phyloP scores from a whole-genome alignment of 2,113 vertebrate species.

The Parotia lawesii region DNA sequence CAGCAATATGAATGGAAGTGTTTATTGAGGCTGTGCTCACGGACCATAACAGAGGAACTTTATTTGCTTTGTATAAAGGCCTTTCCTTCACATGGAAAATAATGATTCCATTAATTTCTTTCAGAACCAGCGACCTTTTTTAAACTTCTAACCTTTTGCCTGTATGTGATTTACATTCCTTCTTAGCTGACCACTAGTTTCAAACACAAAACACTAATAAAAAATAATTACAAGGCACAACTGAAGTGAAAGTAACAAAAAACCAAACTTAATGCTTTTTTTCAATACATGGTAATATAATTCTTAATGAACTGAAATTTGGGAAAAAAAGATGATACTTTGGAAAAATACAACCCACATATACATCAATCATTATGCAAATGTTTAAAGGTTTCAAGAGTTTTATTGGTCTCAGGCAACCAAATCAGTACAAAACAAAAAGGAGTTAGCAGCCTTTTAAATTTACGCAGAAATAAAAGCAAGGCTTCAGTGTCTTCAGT shows the following conservation, averaged over 20 bases:
- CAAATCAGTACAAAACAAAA: not conserved
- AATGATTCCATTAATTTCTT: constrained; percentile 39
- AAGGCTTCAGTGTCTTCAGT: not conserved
- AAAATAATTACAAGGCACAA: not conserved
- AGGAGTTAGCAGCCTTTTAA: not conserved
- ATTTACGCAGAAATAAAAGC: not conserved
- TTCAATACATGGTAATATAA: not conserved
- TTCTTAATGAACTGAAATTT: not conserved
- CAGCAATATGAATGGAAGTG: constrained; percentile 36
- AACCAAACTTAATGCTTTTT: not conserved
- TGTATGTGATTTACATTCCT: constrained; percentile 17
- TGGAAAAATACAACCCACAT: not conserved
- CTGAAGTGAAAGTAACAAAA: not conserved
- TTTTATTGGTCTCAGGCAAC: not conserved
- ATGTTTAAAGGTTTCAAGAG: not conserved
- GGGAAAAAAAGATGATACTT: not conserved
- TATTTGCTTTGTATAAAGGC: constrained; percentile 44
- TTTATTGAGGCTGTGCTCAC: constrained; percentile 23
- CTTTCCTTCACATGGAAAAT: constrained; percentile 42
- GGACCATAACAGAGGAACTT: constrained; percentile 24
- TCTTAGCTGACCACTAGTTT: not conserved
- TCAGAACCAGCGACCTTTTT: not conserved
- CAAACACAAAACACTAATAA: not conserved
- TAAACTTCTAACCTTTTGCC: constrained; percentile 9
- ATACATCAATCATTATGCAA: not conserved